These are phyloP conservation scores for Nothocercus nigrocapillus DNA, from an alignment of 2,113 vertebrate species.

Conservation along the genomic window DNA sequence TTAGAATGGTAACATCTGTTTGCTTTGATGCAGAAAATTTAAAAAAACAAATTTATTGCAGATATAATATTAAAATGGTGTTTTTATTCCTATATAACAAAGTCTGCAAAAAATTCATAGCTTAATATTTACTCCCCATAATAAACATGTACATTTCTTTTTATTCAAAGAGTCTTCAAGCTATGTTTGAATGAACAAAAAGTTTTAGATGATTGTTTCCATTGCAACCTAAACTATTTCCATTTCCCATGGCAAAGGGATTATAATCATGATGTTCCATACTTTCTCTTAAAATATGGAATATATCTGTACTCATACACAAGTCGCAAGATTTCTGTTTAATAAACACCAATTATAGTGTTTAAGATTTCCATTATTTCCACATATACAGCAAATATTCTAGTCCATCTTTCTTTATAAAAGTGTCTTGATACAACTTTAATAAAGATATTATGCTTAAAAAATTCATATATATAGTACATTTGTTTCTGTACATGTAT, in stretches of 20 bases:
- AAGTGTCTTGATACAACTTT: constrained; percentile 67
- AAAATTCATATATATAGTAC: constrained; percentile 69
- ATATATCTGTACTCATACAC: constrained; percentile 1
- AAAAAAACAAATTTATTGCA: constrained; percentile 68
- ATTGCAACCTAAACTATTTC: constrained; percentile 6
- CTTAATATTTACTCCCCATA: constrained; percentile 42
- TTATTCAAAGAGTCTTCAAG: constrained; percentile 29
- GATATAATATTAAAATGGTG: constrained; percentile 64
- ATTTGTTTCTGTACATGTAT: constrained; percentile 72
- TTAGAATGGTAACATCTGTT: constrained; percentile 43
- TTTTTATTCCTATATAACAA: constrained; percentile 37
- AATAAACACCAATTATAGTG: constrained; percentile 45
- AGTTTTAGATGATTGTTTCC: constrained; percentile 33
- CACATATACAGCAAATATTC: constrained; percentile 63
- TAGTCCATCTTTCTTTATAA: constrained; percentile 65
- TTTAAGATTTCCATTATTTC: constrained; percentile 43
- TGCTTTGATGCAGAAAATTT: constrained; percentile 43
- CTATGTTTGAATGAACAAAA: constrained; percentile 31
- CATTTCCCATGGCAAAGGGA: neutral
- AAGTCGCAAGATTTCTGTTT: constrained; percentile 55
- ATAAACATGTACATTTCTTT: constrained; percentile 55
- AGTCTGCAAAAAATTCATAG: constrained; percentile 63
- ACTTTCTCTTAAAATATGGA: neutral
- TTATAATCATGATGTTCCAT: neutral
- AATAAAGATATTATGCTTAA: constrained; percentile 48